Evolutionary conservation across 30 jellyfish, hydroid and myxozoan genomes (phyloP), one percentile per base, ranked within the genome.

Genomic region (Aurelia sp.): DNA sequence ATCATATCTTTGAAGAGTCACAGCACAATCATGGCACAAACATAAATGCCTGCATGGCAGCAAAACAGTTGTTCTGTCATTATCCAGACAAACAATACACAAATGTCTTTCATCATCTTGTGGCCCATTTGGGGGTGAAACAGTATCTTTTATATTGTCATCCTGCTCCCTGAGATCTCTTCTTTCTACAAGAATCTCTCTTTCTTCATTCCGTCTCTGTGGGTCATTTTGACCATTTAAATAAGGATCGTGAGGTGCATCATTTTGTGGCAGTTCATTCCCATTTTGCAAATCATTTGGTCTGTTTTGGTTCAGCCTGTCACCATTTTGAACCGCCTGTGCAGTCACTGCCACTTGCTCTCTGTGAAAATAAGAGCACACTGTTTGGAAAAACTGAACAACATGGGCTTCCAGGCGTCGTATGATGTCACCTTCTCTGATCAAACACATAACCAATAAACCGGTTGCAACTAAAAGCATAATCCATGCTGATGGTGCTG

Each of bases 41-140:
- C 90, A 66, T 23, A 80, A 69, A 52, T 80, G 90, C 53, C 75
- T 66, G 67, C 90, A 80, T 1, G 90, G 90, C 11, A 80, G 76
- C 67, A 80, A 40, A 1, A 80, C 82, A 35, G 74, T 80, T 2
- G 79, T 44, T 67, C 81, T 80, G 23, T 48, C 75, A 62, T 30
- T 63, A 33, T 80, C 90, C 64, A 66, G 90, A 58, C 90, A 80
- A 18, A 55, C 73, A 13, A 80, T 67, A 44, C 90, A 80, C 6
- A 66, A 40, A 1, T 72, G 67, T 19, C 47, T 16, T 20, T 80
- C 90, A 66, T 80, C 70, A 22, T 67, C 76, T 30, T 51, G 78
- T 44, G 55, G 55, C 52, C 10, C 30, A 6, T 22, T 64, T 7
- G 55, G 18, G 9, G n/a, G 21, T 2, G 13, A 33, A 4, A 17